Evolutionary conservation across 2,888 invertebrate species (phyloP), one percentile per base, ranked within the genome.

Genomic region (Aspidiotus destructor): DNA sequence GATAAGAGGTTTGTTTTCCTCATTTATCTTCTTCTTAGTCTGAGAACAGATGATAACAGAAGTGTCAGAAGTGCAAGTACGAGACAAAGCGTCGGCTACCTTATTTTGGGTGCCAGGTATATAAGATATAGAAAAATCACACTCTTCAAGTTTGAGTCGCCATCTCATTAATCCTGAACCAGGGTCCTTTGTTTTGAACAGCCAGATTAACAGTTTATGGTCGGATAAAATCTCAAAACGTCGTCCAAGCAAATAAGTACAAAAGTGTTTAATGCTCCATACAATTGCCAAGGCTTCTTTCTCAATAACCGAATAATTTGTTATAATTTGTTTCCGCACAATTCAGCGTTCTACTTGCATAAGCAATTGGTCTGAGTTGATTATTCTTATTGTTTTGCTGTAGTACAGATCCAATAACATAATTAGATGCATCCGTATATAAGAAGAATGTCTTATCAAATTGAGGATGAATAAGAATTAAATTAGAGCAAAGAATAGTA

Each of bases 271-370:
- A 13, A 74, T 70, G 41, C 73, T 72, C 71, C 73, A 75, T 16
- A 75, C 72, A 2, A 76, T 74, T 28, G 74, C 75, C 42, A 75
- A 60, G 7, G 75, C 69, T 72, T 75, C 76, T 68, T 73, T 73
- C 73, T 76, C 74, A 8, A 68, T 74, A 13, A 73, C 73, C 2
- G 69, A 69, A 67, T 74, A 75, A n/a, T n/a, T n/a, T n/a, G n/a
- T n/a, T n/a, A n/a, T n/a, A n/a, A 60, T 74, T 74, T 53, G 48
- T 68, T 73, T 76, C 74, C 2, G 74, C 71, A 65, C 71, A 70
- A 70, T 74, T 75, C 42, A 76, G 64, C 9, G 73, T 74, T 54
- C 75, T 64, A 10, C 73, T 73, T 8, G 74, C 73, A 69, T 74
- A 77, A 9, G 74, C 74, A 13, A 76, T 73, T 11, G 76, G 76